Evolutionary conservation across 2,888 invertebrate genomes (phyloP), one percentile per base, ranked within the genome.

Genomic region (Mesopsocus fuscifrons): DNA sequence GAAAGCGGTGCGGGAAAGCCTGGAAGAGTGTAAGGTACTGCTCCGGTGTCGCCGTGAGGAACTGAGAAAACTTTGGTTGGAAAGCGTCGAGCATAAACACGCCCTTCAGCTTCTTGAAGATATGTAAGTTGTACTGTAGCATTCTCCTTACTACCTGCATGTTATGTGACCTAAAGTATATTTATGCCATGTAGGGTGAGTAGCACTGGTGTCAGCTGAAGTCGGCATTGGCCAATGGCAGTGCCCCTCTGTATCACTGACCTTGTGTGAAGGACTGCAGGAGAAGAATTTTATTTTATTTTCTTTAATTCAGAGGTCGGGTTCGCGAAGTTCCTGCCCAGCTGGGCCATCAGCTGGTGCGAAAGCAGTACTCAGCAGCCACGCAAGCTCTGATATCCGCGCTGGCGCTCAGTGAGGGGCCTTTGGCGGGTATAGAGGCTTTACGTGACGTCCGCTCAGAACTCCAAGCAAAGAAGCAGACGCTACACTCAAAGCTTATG

Each of bases 31-130:
- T 57, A 85, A 87, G 59, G 75, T 74, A 22, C 63, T 97, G 44
- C 63, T 98, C 47, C 78, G 88, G 47, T 84, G 94, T 59, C 76
- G 89, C 43, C 69, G 92, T 30, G 94, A 94, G 55, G 97, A 97
- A 58, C 65, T 98, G 46, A 78, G 85, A 54, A 79, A 89, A 50
- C 68, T 97, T 44, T 97, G 95, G 92, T 69, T 85, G 4, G 94
- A 95, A 59, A 88, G 91, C 1, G 73, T 95, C n/a, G 91, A 97
- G 55, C 92, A 95, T 55, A 88, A 89, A 56, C 81, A 91, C 56
- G 83, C 89, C 45, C 61, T 92, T 33, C 74, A 82, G 50, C 74
- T 94, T 62, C 62, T 95, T 34, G 84, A 91, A 52, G 84, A 92
- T 63, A 88, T 94, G 84, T 87, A 60, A 66, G 72, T 26, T 6